phyloP scores from a whole-genome alignment of 2,113 vertebrate genomes.

The Oreochromis aureus region DNA sequence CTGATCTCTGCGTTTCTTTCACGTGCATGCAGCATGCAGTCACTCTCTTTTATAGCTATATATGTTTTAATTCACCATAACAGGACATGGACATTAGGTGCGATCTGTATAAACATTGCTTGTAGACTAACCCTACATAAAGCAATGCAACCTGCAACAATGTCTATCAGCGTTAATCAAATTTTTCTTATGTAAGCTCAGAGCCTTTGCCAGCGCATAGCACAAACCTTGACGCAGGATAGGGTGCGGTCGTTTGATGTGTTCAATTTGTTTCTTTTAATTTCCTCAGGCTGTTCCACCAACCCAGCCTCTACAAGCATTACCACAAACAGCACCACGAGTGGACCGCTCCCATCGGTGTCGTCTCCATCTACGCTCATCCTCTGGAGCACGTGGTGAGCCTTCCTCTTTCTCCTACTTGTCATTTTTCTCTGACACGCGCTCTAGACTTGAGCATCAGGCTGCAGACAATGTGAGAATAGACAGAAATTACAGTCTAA shows the following conservation, averaged over 20 bases:
- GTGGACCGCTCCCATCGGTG: slow-evolving; percentile 89
- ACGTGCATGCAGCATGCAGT: not conserved
- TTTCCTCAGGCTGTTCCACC: slow-evolving; percentile 80
- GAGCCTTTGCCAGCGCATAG: not conserved
- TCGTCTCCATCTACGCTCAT: slow-evolving; percentile 84
- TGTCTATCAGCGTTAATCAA: not conserved
- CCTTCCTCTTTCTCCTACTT: not conserved
- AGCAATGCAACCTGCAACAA: not conserved
- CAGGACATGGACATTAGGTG: not conserved
- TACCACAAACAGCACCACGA: slow-evolving; percentile 93
- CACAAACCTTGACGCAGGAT: not conserved
- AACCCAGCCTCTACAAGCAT: slow-evolving; percentile 82
- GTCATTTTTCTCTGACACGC: not conserved
- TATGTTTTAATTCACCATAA: not conserved
- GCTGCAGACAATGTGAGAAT: not conserved
- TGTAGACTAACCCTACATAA: not conserved
- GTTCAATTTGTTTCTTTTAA: not conserved
- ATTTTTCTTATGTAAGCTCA: not conserved
- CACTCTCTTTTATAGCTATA: not conserved
- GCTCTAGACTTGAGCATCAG: not conserved
- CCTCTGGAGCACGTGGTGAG: slow-evolving; percentile 87
- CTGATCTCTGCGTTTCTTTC: not conserved
- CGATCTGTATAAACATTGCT: not conserved
- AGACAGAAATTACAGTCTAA: not conserved
- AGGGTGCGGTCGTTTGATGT: not conserved